Evolutionary conservation across 1,140 invertebrate genomes (phyloP), one percentile per base, ranked within the genome.

Genomic region (Tetramorium simillimum): DNA sequence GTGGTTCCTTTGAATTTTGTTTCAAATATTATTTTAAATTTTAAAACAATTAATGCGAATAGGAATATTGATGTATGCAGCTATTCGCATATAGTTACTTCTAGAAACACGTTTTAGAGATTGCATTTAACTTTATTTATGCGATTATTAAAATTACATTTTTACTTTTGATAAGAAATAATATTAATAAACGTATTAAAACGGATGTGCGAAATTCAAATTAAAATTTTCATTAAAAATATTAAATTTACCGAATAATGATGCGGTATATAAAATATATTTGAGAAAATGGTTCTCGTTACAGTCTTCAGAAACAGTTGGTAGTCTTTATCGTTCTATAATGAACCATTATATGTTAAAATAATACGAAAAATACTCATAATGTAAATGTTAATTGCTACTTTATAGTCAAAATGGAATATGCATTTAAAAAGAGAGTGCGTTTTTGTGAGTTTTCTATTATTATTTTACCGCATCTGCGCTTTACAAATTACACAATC

Each of bases 161-260:
- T 76, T 43, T 63, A 77, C 10, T 14, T 46, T 63, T 28, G 12
- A 46, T 18, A 28, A 77, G 63, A 77, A 62, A 63, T 46, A 77
- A 46, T 43, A 28, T 43, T 18, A 62, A 63, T 28, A 58, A 16
- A 75, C 7, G 60, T 58, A 9, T 75, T 33, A 24, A 80, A 67
- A 24, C 9, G 67, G n/a, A 14, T 16, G 21, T 12, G n/a, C 10
- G 18, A 21, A 49, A 49, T n/a, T 43, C 21, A 56, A 53, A 63
- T 70, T 28, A 70, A 75, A n/a, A 3, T n/a, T 53, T 73, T 56
- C 10, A n/a, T 33, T 37, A 73, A 73, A 73, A 72, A 72, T n/a
- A 37, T 53, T 10, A 53, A 2, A 56, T 75, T 75, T 75, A 21
- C 51, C 21, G 37, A 56, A 75, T 56, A 37, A 51, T 2, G 18